Evolutionary conservation across 2,113 vertebrate species (phyloP).

Genomic region (Saccopteryx bilineata): DNA sequence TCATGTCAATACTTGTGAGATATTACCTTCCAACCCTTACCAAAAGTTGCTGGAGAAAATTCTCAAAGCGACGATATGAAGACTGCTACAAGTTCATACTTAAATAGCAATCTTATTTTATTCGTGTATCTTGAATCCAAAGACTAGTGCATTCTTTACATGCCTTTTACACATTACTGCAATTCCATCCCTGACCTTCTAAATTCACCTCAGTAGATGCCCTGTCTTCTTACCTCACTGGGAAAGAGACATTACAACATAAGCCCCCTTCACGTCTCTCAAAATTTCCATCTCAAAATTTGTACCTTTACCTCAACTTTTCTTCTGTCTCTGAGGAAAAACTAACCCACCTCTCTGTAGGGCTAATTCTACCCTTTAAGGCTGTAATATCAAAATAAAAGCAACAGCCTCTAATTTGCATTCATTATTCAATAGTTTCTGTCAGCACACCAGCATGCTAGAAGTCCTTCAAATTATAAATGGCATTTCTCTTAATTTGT

Average conservation of each 20-base stretch:
- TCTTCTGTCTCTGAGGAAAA: conserved; percentile 4
- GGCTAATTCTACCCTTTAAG: background rate
- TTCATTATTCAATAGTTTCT: background rate
- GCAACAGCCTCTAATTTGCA: background rate
- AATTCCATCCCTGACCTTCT: background rate
- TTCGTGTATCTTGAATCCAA: background rate
- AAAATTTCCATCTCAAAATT: background rate
- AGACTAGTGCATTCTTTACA: background rate
- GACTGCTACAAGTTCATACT: background rate
- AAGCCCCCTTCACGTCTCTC: background rate
- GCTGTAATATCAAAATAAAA: background rate
- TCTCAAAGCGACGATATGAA: background rate
- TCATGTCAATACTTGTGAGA: background rate
- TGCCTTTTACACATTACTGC: background rate
- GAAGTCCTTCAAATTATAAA: background rate
- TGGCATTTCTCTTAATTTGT: background rate
- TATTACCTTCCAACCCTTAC: background rate
- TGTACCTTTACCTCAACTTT: background rate
- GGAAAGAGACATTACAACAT: background rate
- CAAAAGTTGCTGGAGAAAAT: conserved; percentile 5
- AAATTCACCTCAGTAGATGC: background rate
- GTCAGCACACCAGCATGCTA: background rate
- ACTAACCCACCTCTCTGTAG: background rate
- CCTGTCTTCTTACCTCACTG: background rate
- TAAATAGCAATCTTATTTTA: background rate